Conservation (phyloP, 2,113 vertebrate genomes). For the Gyps fulvus region DNA sequence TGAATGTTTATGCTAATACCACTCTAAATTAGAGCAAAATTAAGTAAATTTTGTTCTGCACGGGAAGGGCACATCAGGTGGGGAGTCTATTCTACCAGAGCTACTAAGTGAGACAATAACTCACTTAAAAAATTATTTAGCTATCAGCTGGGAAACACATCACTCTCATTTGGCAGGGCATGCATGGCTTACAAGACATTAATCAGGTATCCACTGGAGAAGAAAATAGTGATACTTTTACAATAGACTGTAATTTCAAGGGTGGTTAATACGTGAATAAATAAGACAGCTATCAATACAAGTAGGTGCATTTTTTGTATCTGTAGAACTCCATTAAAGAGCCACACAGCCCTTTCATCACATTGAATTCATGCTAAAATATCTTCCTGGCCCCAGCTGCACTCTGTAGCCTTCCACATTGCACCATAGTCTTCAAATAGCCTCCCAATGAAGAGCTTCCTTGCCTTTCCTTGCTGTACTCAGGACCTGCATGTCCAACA, state of each 20-base stretch:
- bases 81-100: background rate
- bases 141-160: background rate
- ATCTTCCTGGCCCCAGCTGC: background rate
- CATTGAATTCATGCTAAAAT: background rate
- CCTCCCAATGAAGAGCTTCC: background rate
- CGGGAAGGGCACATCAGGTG: background rate
- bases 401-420: background rate
- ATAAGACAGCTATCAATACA: background rate
- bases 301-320: background rate
- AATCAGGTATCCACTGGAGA: conserved; percentile 6
- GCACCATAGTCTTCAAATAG: background rate
- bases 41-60: background rate
- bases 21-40: background rate
- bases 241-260: conserved; percentile 29
- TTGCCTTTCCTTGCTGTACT: background rate
- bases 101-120: background rate
- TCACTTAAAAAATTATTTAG: background rate
- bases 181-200: background rate
- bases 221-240: conserved; percentile 37
- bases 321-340: background rate
- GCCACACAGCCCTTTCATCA: background rate
- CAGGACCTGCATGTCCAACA: background rate
- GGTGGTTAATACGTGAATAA: conserved; percentile 29
- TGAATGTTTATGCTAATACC: background rate
- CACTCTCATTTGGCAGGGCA: background rate